Conservation (phyloP, 1,140 invertebrate genomes). For the Sycobia sp. region DNA sequence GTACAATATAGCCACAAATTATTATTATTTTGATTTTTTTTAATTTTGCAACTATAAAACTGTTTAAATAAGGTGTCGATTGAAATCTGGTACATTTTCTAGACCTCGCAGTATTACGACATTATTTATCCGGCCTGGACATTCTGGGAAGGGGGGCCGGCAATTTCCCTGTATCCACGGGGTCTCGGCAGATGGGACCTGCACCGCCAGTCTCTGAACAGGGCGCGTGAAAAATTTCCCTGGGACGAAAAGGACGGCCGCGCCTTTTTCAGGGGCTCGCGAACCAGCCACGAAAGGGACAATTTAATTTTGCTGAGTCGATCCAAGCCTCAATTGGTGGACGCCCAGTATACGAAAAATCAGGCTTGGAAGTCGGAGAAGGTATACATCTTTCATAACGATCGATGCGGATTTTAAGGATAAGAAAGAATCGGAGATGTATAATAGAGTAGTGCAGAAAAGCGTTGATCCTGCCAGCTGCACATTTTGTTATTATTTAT, state of each 20-base stretch:
- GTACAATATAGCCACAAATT: no score
- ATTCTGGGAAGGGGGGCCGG: slow-evolving; percentile 97
- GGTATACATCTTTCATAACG: slow-evolving; percentile 57
- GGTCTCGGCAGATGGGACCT: slow-evolving; percentile 93
- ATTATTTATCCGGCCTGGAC: slow-evolving; percentile 97
- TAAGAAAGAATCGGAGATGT: not conserved
- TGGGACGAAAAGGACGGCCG: slow-evolving; percentile 80
- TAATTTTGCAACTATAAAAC: not conserved
- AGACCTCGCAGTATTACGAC: slow-evolving; percentile 83
- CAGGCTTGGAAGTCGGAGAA: slow-evolving; percentile 96
- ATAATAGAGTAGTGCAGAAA: no score
- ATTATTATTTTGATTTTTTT: not conserved
- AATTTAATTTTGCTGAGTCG: slow-evolving; percentile 86
- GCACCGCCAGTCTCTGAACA: slow-evolving; percentile 74
- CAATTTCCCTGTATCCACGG: slow-evolving; percentile 88
- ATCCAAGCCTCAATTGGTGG: slow-evolving; percentile 76
- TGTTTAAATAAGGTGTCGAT: not conserved
- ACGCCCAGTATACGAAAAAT: slow-evolving; percentile 96
- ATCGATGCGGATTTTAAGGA: not conserved
- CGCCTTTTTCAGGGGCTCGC: slow-evolving; percentile 92
- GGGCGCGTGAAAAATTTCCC: slow-evolving; percentile 67
- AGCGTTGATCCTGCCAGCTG: no score
- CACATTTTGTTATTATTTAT: no score
- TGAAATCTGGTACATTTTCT: slow-evolving; percentile 9
- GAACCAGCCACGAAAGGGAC: slow-evolving; percentile 90